Base-by-base conservation (phyloP, 2,888 invertebrate genomes). In the Acheta domesticus region DNA sequence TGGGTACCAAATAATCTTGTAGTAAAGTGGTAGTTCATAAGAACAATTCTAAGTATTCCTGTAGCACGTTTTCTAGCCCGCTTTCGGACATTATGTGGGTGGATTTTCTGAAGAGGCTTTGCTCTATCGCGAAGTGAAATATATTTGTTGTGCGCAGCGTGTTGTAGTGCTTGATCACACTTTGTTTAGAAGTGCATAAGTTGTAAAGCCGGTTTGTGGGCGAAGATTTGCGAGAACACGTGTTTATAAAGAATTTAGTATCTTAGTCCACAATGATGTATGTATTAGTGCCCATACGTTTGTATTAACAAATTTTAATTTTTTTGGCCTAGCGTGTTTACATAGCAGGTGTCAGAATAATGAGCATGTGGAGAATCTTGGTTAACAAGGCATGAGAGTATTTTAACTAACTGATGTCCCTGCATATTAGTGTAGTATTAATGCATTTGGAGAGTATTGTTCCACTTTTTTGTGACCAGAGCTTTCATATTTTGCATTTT, bases 21-120 rank as follows among this genome's bases (percentile, higher is more conserved):
- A 48, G 20, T 49, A 77, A 49, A 20, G 5, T 23, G 49, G 77
- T 77, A 23, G 12, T 50, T 77, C 49, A n/a, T 48, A 48, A 76
- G 49, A 11, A 49, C n/a, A 49, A 11, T 77, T 77, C 77, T 36
- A 62, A 76, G 23, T 14, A 16, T 48, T 50, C 73, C n/a, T 77
- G 19, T 23, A 77, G 48, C 79, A 77, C 77, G 79, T 77, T 79
- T 79, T 79, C 49, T 49, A 21, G 36, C n/a, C n/a, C 76, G 36
- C 50, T 21, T 50, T 19, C 36, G 19, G 20, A 19, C 23, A 73
- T 62, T 48, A 75, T 76, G 48, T 76, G 77, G 21, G 21, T 23
- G 50, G 49, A 76, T 79, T 79, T 50, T 78, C 11, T 50, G 36
- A 36, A 36, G 36, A 36, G 36, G 36, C 36, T 36, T 36, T 36